Conservation (phyloP, 2,888 invertebrate genomes). For the Stenchaetothrips biformis region DNA sequence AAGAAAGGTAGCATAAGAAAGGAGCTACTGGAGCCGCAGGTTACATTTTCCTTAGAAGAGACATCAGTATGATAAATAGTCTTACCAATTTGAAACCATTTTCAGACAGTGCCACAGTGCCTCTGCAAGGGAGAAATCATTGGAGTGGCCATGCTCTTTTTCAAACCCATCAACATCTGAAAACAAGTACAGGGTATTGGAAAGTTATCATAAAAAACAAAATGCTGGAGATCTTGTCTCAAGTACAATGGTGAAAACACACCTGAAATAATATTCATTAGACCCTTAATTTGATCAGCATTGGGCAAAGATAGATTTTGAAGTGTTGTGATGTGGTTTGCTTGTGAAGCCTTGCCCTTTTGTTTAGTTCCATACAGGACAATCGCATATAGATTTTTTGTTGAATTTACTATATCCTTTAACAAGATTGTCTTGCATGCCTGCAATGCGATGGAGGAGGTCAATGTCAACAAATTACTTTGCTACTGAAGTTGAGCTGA, state of each 20-base stretch:
- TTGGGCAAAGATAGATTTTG: slow-evolving; percentile 33
- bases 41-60: not conserved
- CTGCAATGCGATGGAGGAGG: not conserved
- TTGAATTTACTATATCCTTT: not conserved
- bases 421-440: not conserved
- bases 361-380: slow-evolving; percentile 35
- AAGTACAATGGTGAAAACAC: not conserved
- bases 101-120: slow-evolving; percentile 22
- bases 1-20: not conserved
- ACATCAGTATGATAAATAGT: not conserved
- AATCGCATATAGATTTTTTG: slow-evolving; percentile 32
- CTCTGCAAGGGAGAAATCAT: slow-evolving; percentile 34
- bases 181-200: not conserved
- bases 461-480: not conserved
- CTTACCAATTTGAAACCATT: not conserved
- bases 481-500: not conserved
- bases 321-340: slow-evolving; percentile 32
- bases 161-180: slow-evolving; percentile 32
- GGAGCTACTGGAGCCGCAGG: not conserved
- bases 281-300: slow-evolving; percentile 32
- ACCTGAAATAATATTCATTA: slow-evolving; percentile 33
- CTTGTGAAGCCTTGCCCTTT: slow-evolving; percentile 31
- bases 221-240: not conserved
- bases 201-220: not conserved
- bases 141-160: slow-evolving; percentile 31